Percentiles rank a stretch among this genome's conserved stretches.
Evolutionary conservation across 2,797 vertebrate genomes (phyloP).

Genomic region (Rhincodon typus): DNA sequence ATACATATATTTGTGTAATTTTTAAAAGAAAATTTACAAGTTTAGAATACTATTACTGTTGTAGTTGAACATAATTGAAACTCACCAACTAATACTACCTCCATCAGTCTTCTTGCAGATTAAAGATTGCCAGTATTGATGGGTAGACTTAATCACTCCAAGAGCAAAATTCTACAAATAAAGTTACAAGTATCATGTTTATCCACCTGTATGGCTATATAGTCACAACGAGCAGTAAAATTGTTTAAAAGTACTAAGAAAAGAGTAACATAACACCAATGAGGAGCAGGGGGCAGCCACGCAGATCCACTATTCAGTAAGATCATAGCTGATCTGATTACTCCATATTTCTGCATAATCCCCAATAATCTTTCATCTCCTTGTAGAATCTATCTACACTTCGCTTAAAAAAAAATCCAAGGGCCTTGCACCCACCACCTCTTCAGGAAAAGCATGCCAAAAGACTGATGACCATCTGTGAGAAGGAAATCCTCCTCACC

Average conservation of each 20-base stretch:
- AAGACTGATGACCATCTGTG: no score
- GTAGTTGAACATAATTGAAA: conserved; percentile 15
- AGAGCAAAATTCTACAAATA: conserved; percentile 78
- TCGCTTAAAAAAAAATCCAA: no score
- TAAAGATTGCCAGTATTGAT: conserved; percentile 82
- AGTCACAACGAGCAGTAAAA: neutral
- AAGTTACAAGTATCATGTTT: conserved; percentile 35
- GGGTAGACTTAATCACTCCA: conserved; percentile 75
- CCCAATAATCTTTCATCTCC: no score
- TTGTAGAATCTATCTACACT: no score
- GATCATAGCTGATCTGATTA: no score
- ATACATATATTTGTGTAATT: neutral
- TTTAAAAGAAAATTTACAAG: neutral
- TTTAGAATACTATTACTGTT: neutral
- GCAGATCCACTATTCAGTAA: no score
- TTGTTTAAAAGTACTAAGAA: neutral
- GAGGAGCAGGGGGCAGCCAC: no score
- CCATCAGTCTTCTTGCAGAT: conserved; percentile 68
- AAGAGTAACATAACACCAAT: no score
- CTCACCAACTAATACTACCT: conserved; percentile 77
- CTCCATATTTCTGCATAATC: no score
- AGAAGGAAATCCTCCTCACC: no score
- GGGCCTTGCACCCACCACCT: no score
- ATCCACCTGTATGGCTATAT: neutral
- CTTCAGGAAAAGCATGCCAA: no score